Conservation (phyloP, 2,888 invertebrate genomes). For the Sphinx pinastri region DNA sequence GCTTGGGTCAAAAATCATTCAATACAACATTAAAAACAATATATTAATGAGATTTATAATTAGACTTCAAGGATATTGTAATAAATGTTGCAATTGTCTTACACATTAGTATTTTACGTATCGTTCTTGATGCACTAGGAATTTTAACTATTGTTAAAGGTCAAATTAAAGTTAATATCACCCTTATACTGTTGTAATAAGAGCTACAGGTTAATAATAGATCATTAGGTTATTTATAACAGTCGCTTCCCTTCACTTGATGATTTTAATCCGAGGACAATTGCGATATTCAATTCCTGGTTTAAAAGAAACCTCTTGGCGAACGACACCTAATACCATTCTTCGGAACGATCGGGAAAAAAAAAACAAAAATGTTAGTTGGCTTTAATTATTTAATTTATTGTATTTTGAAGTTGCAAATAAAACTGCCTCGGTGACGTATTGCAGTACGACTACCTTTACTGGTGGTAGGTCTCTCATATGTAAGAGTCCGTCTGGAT, state of each 20-base stretch:
- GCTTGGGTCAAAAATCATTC: too few species aligned
- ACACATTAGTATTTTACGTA: not conserved
- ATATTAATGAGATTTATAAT: not conserved
- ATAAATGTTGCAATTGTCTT: not conserved
- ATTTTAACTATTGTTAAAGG: slow-evolving; percentile 5
- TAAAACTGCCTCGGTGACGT: too few species aligned
- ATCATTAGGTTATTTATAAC: not conserved
- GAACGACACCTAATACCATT: too few species aligned
- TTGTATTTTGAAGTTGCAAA: too few species aligned
- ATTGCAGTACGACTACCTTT: too few species aligned
- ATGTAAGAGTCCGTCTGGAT: too few species aligned
- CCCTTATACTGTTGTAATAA: not conserved
- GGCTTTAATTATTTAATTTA: too few species aligned
- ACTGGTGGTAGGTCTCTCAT: too few species aligned
- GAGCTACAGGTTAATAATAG: not conserved
- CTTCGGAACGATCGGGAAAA: too few species aligned
- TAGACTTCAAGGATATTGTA: not conserved
- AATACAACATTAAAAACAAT: not conserved
- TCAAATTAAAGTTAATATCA: not conserved
- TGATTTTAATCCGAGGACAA: not conserved
- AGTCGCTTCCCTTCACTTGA: not conserved
- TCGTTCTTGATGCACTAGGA: not conserved
- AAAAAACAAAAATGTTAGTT: too few species aligned
- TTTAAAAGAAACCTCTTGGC: too few species aligned
- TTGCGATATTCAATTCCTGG: too few species aligned